Evolutionary conservation across 2,888 invertebrate genomes (phyloP).

Genomic region (Cataglyphis altisquamis): DNA sequence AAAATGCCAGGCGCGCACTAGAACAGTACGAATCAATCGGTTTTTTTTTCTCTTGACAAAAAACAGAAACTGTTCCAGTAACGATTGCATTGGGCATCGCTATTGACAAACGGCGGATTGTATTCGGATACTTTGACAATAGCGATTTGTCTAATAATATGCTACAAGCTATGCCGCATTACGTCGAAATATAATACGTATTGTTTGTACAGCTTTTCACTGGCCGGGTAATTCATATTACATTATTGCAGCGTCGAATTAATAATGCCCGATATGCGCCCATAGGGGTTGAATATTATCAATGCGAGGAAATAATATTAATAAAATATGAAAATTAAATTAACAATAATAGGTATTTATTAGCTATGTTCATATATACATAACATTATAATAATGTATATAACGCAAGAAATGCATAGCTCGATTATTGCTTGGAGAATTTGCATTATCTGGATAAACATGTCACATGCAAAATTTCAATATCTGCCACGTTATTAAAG

Average conservation of each 20-base stretch:
- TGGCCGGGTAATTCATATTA: conserved; percentile 45
- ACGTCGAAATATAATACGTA: conserved; percentile 40
- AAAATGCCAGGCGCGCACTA: conserved; percentile 66
- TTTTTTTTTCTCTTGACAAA: not conserved
- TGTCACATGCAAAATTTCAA: conserved; percentile 49
- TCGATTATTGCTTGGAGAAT: conserved; percentile 43
- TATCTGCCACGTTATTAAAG: conserved; percentile 31
- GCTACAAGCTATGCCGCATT: conserved; percentile 12
- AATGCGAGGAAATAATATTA: conserved; percentile 54
- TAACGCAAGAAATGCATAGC: conserved; percentile 44
- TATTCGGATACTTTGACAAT: not conserved
- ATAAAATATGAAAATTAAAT: conserved; percentile 57
- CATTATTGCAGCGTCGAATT: conserved; percentile 43
- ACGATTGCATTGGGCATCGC: not conserved
- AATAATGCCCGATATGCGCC: conserved; percentile 44
- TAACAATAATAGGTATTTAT: conserved; percentile 56
- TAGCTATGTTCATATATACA: conserved; percentile 31
- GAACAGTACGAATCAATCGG: conserved; percentile 12
- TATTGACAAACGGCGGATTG: not conserved
- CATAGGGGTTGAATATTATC: conserved; percentile 45
- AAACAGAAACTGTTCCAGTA: not conserved
- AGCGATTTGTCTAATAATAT: conserved; percentile 40
- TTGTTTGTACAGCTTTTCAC: conserved; percentile 31
- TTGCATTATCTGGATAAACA: conserved; percentile 54
- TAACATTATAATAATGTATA: conserved; percentile 21